These are phyloP conservation scores for Aspidapion aeneum DNA, from an alignment of 2,888 invertebrate genomes.

Conservation along the genomic window DNA sequence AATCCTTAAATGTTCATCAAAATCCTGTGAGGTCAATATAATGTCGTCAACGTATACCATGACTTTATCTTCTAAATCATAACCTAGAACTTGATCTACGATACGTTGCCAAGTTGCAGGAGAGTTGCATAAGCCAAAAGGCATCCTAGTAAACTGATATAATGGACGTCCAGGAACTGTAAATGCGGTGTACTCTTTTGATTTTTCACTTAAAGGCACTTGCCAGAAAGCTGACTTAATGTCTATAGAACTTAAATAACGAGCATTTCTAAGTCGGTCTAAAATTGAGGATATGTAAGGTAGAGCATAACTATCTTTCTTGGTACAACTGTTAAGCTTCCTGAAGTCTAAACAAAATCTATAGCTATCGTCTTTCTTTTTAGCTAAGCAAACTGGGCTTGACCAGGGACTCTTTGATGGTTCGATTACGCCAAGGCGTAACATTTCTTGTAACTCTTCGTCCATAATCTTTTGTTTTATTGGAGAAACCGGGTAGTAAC, in stretches of 20 bases:
- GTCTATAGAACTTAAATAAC: conserved; percentile 7
- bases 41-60: too few relatives aligned
- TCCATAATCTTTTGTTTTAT: conserved; percentile 1
- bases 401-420: conserved; percentile 5
- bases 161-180: conserved; percentile 1
- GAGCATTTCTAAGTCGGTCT: neutral
- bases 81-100: too few relatives aligned
- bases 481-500: conserved; percentile 8
- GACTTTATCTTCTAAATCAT: too few relatives aligned
- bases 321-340: neutral
- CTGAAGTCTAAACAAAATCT: conserved; percentile 8
- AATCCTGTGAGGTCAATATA: too few relatives aligned
- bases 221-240: conserved; percentile 12
- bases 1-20: too few relatives aligned
- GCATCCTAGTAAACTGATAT: conserved; percentile 1
- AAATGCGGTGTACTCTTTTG: conserved; percentile 7
- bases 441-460: conserved; percentile 7
- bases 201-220: neutral
- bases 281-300: conserved; percentile 5
- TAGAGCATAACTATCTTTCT: conserved; percentile 3
- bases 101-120: too few relatives aligned
- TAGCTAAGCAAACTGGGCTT: neutral
- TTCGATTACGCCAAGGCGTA: neutral
- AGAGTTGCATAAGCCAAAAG: too few relatives aligned
- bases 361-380: neutral